Percentiles rank a stretch among this genome's conserved stretches.
phyloP scores from a whole-genome alignment of 2,888 invertebrate genomes.

The Cryptophagus acutangulus region DNA sequence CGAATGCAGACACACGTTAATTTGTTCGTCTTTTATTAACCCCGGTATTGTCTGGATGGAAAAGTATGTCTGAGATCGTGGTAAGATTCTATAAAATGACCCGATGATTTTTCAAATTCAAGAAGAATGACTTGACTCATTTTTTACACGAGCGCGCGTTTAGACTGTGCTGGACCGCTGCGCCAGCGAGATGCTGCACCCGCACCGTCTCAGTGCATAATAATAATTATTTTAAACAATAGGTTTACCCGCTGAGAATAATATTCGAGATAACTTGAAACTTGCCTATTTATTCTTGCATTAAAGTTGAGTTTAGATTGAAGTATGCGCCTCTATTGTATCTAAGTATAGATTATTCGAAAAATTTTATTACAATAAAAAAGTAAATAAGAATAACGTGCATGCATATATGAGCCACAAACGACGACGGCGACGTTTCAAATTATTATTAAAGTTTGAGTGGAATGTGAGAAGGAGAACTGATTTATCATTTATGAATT shows the following conservation, averaged over 20 bases:
- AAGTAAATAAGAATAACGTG: constrained; percentile 28
- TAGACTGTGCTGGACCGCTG: constrained; percentile 32
- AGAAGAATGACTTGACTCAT: constrained; percentile 48
- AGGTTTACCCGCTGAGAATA: constrained; percentile 43
- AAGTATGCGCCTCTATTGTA: constrained; percentile 31
- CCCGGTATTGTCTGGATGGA: constrained; percentile 6
- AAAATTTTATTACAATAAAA: constrained; percentile 33
- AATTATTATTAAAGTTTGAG: too few species aligned
- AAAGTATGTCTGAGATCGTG: constrained; percentile 11
- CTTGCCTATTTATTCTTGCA: constrained; percentile 27
- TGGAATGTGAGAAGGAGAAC: constrained; percentile 29
- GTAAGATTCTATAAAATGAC: constrained; percentile 18
- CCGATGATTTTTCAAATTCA: constrained; percentile 50
- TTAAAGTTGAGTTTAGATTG: constrained; percentile 35
- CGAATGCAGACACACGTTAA: constrained; percentile 7
- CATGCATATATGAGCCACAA: constrained; percentile 17
- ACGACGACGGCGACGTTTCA: too few species aligned
- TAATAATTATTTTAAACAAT: constrained; percentile 50
- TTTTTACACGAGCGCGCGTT: constrained; percentile 39
- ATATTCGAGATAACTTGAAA: constrained; percentile 32
- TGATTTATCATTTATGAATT: constrained; percentile 29
- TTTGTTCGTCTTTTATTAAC: constrained; percentile 12
- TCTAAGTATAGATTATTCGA: constrained; percentile 31
- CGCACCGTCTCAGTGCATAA: constrained; percentile 40
- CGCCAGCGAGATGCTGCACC: too few species aligned